Evolutionary conservation across 35 echinoderm and acorn worm species (phyloP), one percentile per base, ranked within the genome.

Genomic region (Stichopus chloronotus): DNA sequence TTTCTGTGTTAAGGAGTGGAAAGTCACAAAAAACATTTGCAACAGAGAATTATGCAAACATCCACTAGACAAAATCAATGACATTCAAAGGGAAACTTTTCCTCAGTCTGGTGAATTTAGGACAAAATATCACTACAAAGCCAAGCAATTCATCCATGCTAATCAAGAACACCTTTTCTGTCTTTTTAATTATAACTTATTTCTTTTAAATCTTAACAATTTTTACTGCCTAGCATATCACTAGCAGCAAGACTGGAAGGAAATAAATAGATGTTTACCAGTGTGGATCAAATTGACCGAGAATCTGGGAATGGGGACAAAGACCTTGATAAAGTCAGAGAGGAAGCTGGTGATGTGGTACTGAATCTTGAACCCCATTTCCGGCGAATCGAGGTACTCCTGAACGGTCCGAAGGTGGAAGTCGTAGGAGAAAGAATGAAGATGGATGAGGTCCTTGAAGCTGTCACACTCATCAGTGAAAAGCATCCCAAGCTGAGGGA

Each of bases 391-490:
- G 9, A 99, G 92, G 69, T 95, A 99, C 11, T 94, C 65, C 58
- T 99, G 97, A 84, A 99, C 94, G 19, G 94, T 96, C 10, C 97
- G 93, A 53, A 99, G 94, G 59, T 99, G 97, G 93, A 99, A 99
- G 93, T 99, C 97, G 90, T 96, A 96, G 17, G 95, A 87, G 78
- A 96, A 99, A 52, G 97, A 99, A 63, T 99, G 93, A 0, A 99
- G 82, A 65, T 99, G 97, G 63, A 99, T 96, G 59, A 95, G 92
- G 57, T 99, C 97, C 56, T 99, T 99, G 92, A 95, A 95, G 56
- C 92, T 95, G 92, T 99, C 95, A 68, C 95, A 96, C 30, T 96
- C 94, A 91, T 99, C 92, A 1, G 97, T 99, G 90, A 99, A 99
- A 9, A 96, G 84, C 91, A 93, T 96, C 21, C 90, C 94, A 23